Evolutionary conservation across 1,140 invertebrate genomes (phyloP), one percentile per base, ranked within the genome.

Genomic region (Monochamus saltuarius): DNA sequence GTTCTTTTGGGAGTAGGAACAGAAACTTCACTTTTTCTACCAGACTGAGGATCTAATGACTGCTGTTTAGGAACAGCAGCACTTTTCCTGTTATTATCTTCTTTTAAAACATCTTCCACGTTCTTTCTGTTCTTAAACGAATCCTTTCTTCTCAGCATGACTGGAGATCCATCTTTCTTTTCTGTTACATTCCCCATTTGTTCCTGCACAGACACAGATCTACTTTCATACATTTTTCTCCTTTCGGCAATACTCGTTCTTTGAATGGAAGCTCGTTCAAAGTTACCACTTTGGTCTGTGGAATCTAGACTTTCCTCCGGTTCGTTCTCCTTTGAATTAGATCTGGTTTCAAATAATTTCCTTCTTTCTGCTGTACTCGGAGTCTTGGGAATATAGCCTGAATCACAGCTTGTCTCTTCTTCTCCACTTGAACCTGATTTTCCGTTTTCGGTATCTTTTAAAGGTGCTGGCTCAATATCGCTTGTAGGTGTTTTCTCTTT

Each of bases 231-330:
- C 65, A 90, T 79, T 59, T 87, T 84, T 3, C 89, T 80, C 7
- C 89, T 79, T 58, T 92, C 90, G 1, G 90, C 89, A 64, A 93
- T 91, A 7, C 89, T 90, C 61, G 81, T 84, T 37, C 86, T 78
- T 66, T 87, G 85, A 1, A 79, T 40, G 7, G 79, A 76, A 11
- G 76, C 72, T 37, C 79, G 75, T 59, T 85, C 83, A 37, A 85
- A 82, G 63, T 77, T 81, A 7, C 76, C 79, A n/a, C 73, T 59
- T 17, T 82, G 81, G 55, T 73, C 71, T n/a, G 42, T 52, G 9
- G 50, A 47, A 46, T 81, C 77, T 50, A 72, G 69, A 34, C 61
- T 71, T 34, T 81, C 67, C 73, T 81, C 14, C 69, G 73, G 69
- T n/a, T 67, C 65, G n/a, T 70, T 72, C 54, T 75, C 75, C 61